phyloP scores from a whole-genome alignment of 2,113 vertebrate species.

The Corythaeola cristata region DNA sequence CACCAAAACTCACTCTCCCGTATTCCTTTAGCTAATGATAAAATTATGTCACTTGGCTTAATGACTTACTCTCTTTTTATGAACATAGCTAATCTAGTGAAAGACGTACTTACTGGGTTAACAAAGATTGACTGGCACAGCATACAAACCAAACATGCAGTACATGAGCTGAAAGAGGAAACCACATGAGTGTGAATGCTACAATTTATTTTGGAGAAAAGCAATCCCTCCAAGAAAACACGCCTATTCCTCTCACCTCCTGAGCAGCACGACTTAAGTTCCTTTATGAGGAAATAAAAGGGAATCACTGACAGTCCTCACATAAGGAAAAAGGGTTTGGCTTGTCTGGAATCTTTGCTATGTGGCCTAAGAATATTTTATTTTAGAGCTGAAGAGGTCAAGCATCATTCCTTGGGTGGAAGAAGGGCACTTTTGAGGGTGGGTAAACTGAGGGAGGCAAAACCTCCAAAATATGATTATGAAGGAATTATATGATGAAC shows the following conservation, averaged over 20 bases:
- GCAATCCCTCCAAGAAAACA: neutral
- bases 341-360: neutral
- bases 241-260: neutral
- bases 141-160: neutral
- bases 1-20: neutral
- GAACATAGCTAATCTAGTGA: neutral
- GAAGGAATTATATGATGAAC: neutral
- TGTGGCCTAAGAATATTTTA: neutral
- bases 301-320: neutral
- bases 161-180: neutral
- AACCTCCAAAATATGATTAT: neutral
- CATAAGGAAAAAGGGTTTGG: neutral
- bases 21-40: neutral
- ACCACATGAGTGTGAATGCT: neutral
- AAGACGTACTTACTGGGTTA: neutral
- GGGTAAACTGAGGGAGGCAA: neutral
- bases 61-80: neutral
- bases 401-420: neutral
- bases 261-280: neutral
- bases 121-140: neutral
- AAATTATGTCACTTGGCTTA: slow-evolving; percentile 1
- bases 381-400: neutral
- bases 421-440: neutral
- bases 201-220: neutral
- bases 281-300: neutral